Base-by-base conservation (phyloP, 2,797 vertebrate species). In the Hemibagrus guttatus region DNA sequence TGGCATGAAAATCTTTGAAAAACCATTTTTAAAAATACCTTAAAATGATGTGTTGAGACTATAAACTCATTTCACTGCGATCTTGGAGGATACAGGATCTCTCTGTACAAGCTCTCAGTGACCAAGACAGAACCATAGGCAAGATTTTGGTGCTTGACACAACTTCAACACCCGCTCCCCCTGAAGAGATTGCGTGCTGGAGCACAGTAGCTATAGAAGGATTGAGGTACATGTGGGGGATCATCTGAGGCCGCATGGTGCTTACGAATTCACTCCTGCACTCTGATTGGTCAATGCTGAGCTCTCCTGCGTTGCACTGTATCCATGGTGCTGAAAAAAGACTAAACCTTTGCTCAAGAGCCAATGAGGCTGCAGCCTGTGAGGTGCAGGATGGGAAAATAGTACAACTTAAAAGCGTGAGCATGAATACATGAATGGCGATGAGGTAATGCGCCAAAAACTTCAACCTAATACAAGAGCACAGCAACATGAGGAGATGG, bases 401-500 rank as follows among this genome's bases (percentile, higher is more conserved):
- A 95, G 94, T 94, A 93, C 81, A 93, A 93, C 91, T 93, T 94
- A 92, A 91, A 92, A 94, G 92, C 88, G 79, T 88, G 83, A 90
- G 84, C 91, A 94, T 93, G 93, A 94, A 95, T 95, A 94, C 92
- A 95, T 95, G 93, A 94, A 95, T 94, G 93, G 91, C 91, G 93
- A 95, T 95, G 95, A 95, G 93, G 94, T 95, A 95, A 95, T 95
- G 94, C 93, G 88, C 92, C 92, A 80, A 42, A 79, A 61, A 80
- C 78, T 80, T 42, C 6, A 0, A 42, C 35, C 12, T 0, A 26
- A 79, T 79, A 58, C 76, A 39, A 59, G 31, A 1, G 54, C 74
- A 58, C 54, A 26, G 76, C 11, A 59, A 39, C 75, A 56, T 21
- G 31, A 58, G 5, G 86, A 71, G 84, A 90, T 90, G 91, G 92